Evolutionary conservation across 2,113 vertebrate genomes (phyloP), one percentile per base, ranked within the genome.

Genomic region (Thamnophis sirtalis): DNA sequence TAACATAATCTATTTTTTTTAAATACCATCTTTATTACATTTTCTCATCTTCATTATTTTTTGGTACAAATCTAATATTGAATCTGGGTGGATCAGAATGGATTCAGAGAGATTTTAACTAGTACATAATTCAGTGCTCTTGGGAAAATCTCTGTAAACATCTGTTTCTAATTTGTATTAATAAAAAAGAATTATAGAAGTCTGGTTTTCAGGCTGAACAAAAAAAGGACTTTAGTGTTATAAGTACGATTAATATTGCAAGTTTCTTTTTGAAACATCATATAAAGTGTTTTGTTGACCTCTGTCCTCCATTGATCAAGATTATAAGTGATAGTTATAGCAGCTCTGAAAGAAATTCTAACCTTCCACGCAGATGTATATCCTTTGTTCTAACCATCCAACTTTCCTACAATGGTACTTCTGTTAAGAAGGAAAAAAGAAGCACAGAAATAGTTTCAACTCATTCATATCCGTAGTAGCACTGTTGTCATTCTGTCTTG

Each of bases 321-420:
- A 49, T 80, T 85, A 26, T 43, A n/a, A 73, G 6, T 73, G 60
- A 55, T 49, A 87, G 68, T 11, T 54, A 48, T 55, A 2, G 51
- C 87, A 43, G 88, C 68, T n/a, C 86, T 50, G 60, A 91, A 89
- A 11, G 26, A 84, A 86, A 2, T 88, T 90, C 50, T 87, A 50
- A 92, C 2, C 55, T 84, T 90, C 43, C 8, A 89, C 21, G 13
- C 73, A 28, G 89, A 86, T 92, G 48, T 90, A 53, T 50, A 22
- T 33, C 86, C 89, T 55, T 17, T 53, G 91, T 89, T 93, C 10
- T 92, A 33, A 84, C n/a, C 89, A 33, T 91, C 92, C 63, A 87
- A 80, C 15, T 33, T 24, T 51, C 73, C 0, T 86, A 86, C 90
- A 93, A 58, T 90, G 19, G 92, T 93, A 93, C 91, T 48, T 38